Percentiles rank a stretch among this genome's conserved stretches.
Conservation (phyloP, 2,113 vertebrate genomes). For the Amblyopsis rosae region DNA sequence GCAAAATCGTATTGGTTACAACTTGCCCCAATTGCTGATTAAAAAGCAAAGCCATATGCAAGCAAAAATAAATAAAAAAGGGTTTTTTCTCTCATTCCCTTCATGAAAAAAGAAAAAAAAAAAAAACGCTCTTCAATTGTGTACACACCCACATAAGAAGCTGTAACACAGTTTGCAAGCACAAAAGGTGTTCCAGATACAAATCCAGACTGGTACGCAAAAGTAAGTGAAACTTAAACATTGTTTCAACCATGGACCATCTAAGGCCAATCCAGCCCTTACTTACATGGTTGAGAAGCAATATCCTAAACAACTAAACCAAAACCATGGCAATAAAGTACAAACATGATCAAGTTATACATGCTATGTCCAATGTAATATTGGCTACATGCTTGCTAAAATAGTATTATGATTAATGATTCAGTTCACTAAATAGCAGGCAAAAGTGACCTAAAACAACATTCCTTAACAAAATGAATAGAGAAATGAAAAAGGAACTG, state of each 20-base stretch:
- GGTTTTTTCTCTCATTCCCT: background rate
- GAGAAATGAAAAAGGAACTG: slow-evolving; percentile 22
- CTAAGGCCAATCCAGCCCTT: too few species aligned
- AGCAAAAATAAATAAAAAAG: background rate
- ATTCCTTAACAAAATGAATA: slow-evolving; percentile 9
- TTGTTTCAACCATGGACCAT: too few species aligned
- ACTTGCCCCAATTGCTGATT: background rate
- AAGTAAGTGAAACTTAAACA: too few species aligned
- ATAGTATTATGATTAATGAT: slow-evolving; percentile 15
- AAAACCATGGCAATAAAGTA: background rate
- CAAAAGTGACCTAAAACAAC: background rate
- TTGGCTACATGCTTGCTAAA: background rate
- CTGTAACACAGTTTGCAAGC: too few species aligned
- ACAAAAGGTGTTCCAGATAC: too few species aligned
- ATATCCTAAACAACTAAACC: too few species aligned
- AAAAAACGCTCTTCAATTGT: background rate
- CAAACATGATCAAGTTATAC: slow-evolving; percentile 2
- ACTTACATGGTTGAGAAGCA: too few species aligned
- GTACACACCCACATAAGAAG: too few species aligned
- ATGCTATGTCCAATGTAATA: slow-evolving; percentile 14
- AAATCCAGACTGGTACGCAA: too few species aligned
- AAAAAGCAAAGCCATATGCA: slow-evolving; percentile 2
- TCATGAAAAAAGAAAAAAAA: background rate
- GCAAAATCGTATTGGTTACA: slow-evolving; percentile 2
- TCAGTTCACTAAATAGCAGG: background rate